Evolutionary conservation across 1,140 invertebrate genomes (phyloP), one percentile per base, ranked within the genome.

Genomic region (Triops longicaudatus): DNA sequence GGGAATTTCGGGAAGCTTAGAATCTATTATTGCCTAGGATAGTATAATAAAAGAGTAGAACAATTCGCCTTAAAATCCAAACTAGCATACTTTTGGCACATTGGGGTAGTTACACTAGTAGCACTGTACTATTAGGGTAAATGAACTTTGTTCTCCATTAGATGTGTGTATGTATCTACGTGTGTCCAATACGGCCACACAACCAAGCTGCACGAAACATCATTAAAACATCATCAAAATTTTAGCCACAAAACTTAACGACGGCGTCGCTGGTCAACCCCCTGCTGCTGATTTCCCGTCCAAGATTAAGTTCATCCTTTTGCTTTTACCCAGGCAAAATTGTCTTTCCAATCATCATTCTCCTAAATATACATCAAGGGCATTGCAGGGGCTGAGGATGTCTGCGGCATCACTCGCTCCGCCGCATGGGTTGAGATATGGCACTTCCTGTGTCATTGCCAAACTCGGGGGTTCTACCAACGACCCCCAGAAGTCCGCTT

Each of bases 281-380:
- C 50, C 50, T 63, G 50, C 50, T 63, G 50, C 50, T 63, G 50
- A 63, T 63, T 63, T 63, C 50, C 50, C 50, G 50, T 63, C 50
- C 50, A 22, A 22, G 50, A 22, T 17, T 63, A 63, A 63, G 50
- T 22, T 63, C 7, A 63, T 63, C 50, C 50, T 63, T 63, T 63
- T 63, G 50, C 50, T 63, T 22, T 63, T 63, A 22, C 17, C 50
- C 50, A 3, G 50, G 50, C 50, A 17, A 63, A 63, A 63, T 63
- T 63, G 50, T 22, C 50, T 63, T 63, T 63, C 50, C 50, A 63
- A 63, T 63, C 50, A 63, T 63, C 50, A 63, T 63, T 63, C 50
- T 63, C 50, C 50, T 63, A 63, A 63, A 63, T 63, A 63, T 63
- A 63, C 50, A 63, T n/a, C 50, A 63, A 63, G 50, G 50, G 50